Base-by-base conservation (phyloP, 1,140 invertebrate species). In the Holcopasites calliopsidis region DNA sequence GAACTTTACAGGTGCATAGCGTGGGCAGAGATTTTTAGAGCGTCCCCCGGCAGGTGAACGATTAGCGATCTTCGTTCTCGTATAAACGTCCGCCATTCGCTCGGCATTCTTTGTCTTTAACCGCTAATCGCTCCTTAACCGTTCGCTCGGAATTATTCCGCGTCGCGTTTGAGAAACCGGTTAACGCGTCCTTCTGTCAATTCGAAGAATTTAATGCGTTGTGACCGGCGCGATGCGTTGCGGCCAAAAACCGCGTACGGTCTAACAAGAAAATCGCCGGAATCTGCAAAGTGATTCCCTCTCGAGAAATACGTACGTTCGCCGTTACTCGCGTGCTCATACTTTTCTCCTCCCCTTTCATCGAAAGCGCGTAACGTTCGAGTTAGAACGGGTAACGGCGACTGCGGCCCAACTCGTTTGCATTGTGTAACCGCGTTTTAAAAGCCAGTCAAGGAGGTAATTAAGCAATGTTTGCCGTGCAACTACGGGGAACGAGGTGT, bases 361-460 rank as follows among this genome's bases (percentile, higher is more conserved):
- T 31, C 21, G 28, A 44, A 42, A 57, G n/a, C n/a, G n/a, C n/a
- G n/a, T n/a, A n/a, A n/a, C n/a, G n/a, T n/a, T n/a, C n/a, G n/a
- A n/a, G n/a, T n/a, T n/a, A n/a, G n/a, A n/a, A n/a, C n/a, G n/a
- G n/a, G n/a, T n/a, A n/a, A n/a, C n/a, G n/a, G n/a, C n/a, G n/a
- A n/a, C n/a, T 18, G 42, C 60, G 35, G 58, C 21, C n/a, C 31
- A 47, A 18, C 10, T 31, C 55, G 40, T 60, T 60, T 35, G n/a
- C 60, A 52, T 72, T 72, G 38, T 64, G 47, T 72, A 72, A 72
- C n/a, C 47, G 26, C 49, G 47, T 64, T 72, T 64, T 64, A 64
- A 72, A 64, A 42, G 70, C 47, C 60, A 40, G n/a, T 31, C 58
- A 47, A 52, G 47, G 26, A 72, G 70, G 70, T 52, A 72, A 72